phyloP scores from a whole-genome alignment of 1,140 invertebrate species.

The Hesperophylax magnus region DNA sequence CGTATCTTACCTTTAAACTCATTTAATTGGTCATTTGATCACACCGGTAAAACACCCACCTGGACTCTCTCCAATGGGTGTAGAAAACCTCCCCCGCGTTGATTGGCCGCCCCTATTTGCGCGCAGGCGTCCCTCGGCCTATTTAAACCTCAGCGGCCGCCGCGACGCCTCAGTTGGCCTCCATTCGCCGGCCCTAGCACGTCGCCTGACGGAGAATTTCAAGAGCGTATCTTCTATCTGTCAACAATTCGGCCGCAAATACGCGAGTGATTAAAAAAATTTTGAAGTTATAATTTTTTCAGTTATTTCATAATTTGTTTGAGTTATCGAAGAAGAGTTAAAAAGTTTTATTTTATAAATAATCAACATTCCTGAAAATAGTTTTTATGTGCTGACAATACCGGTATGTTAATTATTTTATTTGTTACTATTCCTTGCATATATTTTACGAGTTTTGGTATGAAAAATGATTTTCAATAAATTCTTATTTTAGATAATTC shows the following conservation, averaged over 20 bases:
- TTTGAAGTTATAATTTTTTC: too few relatives aligned
- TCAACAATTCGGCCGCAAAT: too few relatives aligned
- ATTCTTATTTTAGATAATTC: too few relatives aligned
- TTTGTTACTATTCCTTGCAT: background rate
- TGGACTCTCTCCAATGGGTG: background rate
- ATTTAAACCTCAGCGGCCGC: background rate
- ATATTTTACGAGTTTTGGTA: too few relatives aligned
- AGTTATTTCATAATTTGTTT: too few relatives aligned
- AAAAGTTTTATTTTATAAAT: background rate
- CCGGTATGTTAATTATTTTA: background rate
- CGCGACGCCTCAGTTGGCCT: conserved; percentile 2
- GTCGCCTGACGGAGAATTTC: background rate
- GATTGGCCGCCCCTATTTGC: background rate
- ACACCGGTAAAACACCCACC: background rate
- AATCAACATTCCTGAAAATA: background rate
- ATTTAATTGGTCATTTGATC: background rate
- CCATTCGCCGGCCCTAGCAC: background rate
- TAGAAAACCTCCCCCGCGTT: background rate
- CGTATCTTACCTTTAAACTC: background rate
- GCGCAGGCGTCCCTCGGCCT: background rate
- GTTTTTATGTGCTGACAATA: background rate
- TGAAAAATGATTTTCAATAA: too few relatives aligned
- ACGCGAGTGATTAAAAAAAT: too few relatives aligned
- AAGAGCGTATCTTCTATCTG: too few relatives aligned
- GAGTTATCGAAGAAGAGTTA: too few relatives aligned